These are phyloP conservation scores for Drosophila funebris DNA, from an alignment of 1,140 invertebrate genomes.

Conservation along the genomic window DNA sequence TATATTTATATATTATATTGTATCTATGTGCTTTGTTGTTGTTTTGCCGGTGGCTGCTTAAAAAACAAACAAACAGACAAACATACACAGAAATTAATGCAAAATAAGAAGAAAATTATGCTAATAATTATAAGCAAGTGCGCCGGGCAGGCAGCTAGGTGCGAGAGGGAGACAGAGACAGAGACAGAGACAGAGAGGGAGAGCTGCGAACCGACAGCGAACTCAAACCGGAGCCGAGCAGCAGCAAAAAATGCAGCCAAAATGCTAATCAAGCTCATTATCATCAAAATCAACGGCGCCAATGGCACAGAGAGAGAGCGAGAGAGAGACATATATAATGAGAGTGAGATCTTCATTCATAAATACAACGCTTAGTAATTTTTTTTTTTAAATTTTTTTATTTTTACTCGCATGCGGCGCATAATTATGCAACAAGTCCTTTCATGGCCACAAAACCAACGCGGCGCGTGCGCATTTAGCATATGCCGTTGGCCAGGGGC, in stretches of 20 bases:
- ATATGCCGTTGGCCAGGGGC: constrained; percentile 38
- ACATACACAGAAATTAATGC: constrained; percentile 56
- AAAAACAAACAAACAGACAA: constrained; percentile 28
- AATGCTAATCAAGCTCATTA: constrained; percentile 82
- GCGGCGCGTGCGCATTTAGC: constrained; percentile 80
- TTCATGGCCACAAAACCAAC: constrained; percentile 55
- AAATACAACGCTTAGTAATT: constrained; percentile 73
- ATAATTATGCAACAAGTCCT: constrained; percentile 83
- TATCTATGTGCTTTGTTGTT: constrained; percentile 18
- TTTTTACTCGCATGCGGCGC: constrained; percentile 67
- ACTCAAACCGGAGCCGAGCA: constrained; percentile 11
- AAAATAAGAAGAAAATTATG: constrained; percentile 79
- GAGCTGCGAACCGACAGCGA: background rate
- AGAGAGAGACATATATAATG: constrained; percentile 8
- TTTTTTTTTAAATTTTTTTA: constrained; percentile 44
- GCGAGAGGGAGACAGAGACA: constrained; percentile 13
- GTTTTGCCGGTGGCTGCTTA: constrained; percentile 3
- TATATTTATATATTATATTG: background rate
- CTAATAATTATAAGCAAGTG: constrained; percentile 82
- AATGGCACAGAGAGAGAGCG: constrained; percentile 22
- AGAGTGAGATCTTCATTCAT: constrained; percentile 73
- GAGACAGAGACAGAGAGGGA: constrained; percentile 9
- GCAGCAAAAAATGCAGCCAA: constrained; percentile 65
- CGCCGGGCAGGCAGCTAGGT: constrained; percentile 28
- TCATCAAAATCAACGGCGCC: constrained; percentile 75